Evolutionary conservation across 2,888 invertebrate genomes (phyloP), one percentile per base, ranked within the genome.

Genomic region (Acleris literana): DNA sequence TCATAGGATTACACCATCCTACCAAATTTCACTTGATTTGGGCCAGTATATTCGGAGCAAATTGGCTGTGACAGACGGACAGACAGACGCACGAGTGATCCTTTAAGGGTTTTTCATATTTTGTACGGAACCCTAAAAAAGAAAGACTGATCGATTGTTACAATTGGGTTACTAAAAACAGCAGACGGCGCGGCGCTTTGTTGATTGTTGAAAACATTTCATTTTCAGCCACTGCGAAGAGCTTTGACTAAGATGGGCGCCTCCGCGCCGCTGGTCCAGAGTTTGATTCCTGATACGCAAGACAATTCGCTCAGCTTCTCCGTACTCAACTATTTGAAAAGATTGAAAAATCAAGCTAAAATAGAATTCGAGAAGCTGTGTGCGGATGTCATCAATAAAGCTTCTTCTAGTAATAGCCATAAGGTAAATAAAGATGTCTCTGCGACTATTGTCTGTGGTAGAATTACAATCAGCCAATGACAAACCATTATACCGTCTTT

Each of bases 301-400:
- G 99, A 99, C 83, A 98, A 97, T 85, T 97, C 97, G 71, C 94
- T 99, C 68, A 98, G 97, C 80, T 98, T 97, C 85, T 97, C 97
- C 68, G 98, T 99, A 53, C 94, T 98, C 69, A 98, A 98, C 87
- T 98, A 99, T 87, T 93, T 99, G 81, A 99, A 99, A 89, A 96
- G 98, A 85, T 93, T 99, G 76, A 99, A 99, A 92, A 98, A 97
- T 86, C 97, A 97, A 85, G 98, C 98, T 20, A 97, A 97, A 88
- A 94, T 95, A 62, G 98, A 98, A 84, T 97, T 97, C 80, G 98
- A 98, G 83, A 95, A 97, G 80, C 93, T 97, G 51, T 97, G 97
- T 76, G 94, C 95, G 69, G 96, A 97, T 79, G 96, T 96, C 69
- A 94, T 95, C 74, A 95, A 95, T 73, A 94, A 95, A 83, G 87